Conservation (phyloP, 2,797 vertebrate genomes). For the Tiaroga cobitis region DNA sequence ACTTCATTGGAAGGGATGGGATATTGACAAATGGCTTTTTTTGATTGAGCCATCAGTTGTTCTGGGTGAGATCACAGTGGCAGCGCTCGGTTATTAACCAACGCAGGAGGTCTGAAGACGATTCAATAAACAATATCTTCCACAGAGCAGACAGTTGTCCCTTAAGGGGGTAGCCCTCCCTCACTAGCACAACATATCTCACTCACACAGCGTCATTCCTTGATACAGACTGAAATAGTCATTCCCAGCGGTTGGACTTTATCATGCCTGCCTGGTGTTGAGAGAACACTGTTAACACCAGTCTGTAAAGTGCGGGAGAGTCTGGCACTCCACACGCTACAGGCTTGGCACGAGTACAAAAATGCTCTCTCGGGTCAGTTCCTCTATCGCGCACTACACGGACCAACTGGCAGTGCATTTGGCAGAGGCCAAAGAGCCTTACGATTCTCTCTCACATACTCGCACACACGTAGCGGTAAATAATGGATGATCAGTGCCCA, state of each 20-base stretch:
- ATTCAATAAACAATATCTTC: conserved; percentile 42
- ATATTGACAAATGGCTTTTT: conserved; percentile 27
- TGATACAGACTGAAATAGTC: conserved; percentile 22
- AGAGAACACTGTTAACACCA: conserved; percentile 38
- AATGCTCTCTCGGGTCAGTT: conserved; percentile 42
- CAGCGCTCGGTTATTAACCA: conserved; percentile 7
- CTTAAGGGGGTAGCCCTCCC: neutral
- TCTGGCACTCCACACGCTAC: conserved; percentile 20
- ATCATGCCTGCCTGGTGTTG: conserved; percentile 41
- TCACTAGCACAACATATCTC: conserved; percentile 37
- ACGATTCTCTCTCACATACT: neutral
- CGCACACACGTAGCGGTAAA: neutral
- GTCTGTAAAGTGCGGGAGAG: conserved; percentile 14
- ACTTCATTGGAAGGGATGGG: neutral
- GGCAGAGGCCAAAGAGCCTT: conserved; percentile 18
- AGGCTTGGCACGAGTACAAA: conserved; percentile 33
- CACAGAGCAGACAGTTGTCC: conserved; percentile 15
- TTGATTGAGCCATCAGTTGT: conserved; percentile 6
- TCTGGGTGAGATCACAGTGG: neutral
- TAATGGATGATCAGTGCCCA: conserved; percentile 46
- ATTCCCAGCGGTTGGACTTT: conserved; percentile 30
- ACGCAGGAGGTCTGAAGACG: conserved; percentile 17
- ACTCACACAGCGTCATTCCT: conserved; percentile 23
- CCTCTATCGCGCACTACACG: conserved; percentile 2
- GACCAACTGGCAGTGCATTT: conserved; percentile 40